Percentiles rank a stretch among this genome's conserved stretches.
Evolutionary conservation across 2,113 vertebrate genomes (phyloP).

Genomic region (Fregata magnificens): DNA sequence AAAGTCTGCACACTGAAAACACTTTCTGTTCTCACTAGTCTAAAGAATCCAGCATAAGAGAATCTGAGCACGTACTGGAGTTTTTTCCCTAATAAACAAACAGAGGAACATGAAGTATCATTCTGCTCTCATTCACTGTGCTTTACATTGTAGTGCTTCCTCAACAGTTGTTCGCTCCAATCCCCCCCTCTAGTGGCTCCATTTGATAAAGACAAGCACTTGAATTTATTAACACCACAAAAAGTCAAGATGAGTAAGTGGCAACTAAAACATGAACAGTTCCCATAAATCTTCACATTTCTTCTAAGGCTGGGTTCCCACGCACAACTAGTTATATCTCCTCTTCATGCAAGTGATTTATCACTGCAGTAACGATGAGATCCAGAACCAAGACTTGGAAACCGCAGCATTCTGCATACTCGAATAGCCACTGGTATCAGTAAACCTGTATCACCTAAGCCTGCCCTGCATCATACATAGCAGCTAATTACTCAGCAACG

Average conservation of each 20-base stretch:
- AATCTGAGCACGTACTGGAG: not conserved
- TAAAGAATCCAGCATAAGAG: not conserved
- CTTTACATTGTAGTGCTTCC: not conserved
- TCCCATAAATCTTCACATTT: not conserved
- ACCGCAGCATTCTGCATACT: rapidly evolving
- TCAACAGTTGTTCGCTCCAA: not conserved
- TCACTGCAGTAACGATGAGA: not conserved
- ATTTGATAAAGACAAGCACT: not conserved
- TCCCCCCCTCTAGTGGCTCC: not conserved
- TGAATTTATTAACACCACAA: not conserved
- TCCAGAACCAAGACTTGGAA: not conserved
- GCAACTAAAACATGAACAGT: rapidly evolving
- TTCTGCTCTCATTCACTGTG: rapidly evolving
- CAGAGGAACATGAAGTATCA: not conserved
- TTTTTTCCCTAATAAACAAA: not conserved
- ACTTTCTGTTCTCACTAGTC: not conserved
- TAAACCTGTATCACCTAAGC: not conserved
- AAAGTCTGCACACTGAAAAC: not conserved
- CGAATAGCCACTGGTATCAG: not conserved
- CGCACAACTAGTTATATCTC: rapidly evolving
- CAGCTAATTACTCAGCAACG: not conserved
- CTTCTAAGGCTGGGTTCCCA: not conserved
- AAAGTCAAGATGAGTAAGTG: rapidly evolving
- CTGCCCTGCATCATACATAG: not conserved
- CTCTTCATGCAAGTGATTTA: not conserved